phyloP scores from a whole-genome alignment of 2,113 vertebrate genomes.

The Papio anubis region DNA sequence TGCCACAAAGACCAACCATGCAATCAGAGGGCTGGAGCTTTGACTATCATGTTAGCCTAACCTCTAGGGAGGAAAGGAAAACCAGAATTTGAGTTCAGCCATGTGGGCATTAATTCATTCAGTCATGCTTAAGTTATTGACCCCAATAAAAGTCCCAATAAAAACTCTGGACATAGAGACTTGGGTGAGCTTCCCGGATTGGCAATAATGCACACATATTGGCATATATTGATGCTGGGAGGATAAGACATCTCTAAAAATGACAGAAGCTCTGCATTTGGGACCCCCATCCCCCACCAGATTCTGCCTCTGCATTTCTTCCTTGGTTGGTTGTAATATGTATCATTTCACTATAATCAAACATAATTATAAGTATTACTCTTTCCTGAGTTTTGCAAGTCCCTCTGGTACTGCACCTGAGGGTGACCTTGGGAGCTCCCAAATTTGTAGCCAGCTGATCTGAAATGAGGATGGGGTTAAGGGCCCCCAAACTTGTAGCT shows the following conservation, averaged over 20 bases:
- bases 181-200: neutral
- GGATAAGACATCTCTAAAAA: neutral
- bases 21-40: no score
- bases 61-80: no score
- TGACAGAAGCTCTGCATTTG: neutral
- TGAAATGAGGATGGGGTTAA: neutral
- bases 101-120: neutral
- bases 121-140: neutral
- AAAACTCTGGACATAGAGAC: neutral
- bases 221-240: fast-evolving
- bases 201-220: fast-evolving
- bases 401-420: neutral
- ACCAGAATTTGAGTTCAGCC: neutral
- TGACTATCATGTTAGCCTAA: neutral
- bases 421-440: neutral
- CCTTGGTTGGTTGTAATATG: neutral
- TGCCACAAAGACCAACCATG: neutral
- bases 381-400: neutral
- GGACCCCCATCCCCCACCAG: neutral
- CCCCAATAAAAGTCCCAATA: no score
- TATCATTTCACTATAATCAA: neutral
- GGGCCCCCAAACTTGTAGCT: neutral
- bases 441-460: neutral
- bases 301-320: neutral
- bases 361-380: neutral